Base-by-base conservation (phyloP, 2,888 invertebrate genomes). In the Minunthozetes semirufus region DNA sequence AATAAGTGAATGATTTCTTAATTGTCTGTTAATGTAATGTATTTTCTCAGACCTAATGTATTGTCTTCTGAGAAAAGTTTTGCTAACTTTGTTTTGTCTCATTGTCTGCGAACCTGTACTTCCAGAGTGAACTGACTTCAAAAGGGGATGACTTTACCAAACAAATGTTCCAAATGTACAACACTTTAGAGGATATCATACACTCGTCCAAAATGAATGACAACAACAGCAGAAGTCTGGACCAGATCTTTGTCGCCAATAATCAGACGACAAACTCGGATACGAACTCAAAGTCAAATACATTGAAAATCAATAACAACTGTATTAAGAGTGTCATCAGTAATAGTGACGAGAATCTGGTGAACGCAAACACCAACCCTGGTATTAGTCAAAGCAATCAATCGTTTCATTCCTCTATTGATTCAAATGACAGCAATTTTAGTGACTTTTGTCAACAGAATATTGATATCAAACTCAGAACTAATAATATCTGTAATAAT, bases 111-210 rank as follows among this genome's bases (percentile, higher is more conserved):
- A 8, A 5, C 33, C 33, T 33, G 33, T 33, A 3, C 33, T 33
- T 33, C n/a, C n/a, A 82, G 82, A 81, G 81, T 78, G 82, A 82
- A 77, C 79, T 82, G 74, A 81, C 81, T 53, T 79, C 81, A 25
- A 81, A 82, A 76, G 82, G 82, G 15, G 82, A 82, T 79, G 81
- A 81, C 78, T 81, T 81, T 77, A 81, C 82, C 15, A 79, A 81
- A 15, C 81, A 82, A 76, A 82, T 82, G 80, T 81, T 81, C 81
- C 80, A 81, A 74, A 81, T 82, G 82, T 82, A 82, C 79, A 80
- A 81, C 59, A 80, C 80, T 29, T 82, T 82, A 80, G 82, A 81
- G 75, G 81, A 81, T 72, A 74, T 68, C 72, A 72, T 68, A 22
- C 56, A 38, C 56, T 68, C 74, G 17, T 59, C 59, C n/a, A 63